Evolutionary conservation across 2,113 vertebrate species (phyloP), one percentile per base, ranked within the genome.

Genomic region (Lanius ludovicianus): DNA sequence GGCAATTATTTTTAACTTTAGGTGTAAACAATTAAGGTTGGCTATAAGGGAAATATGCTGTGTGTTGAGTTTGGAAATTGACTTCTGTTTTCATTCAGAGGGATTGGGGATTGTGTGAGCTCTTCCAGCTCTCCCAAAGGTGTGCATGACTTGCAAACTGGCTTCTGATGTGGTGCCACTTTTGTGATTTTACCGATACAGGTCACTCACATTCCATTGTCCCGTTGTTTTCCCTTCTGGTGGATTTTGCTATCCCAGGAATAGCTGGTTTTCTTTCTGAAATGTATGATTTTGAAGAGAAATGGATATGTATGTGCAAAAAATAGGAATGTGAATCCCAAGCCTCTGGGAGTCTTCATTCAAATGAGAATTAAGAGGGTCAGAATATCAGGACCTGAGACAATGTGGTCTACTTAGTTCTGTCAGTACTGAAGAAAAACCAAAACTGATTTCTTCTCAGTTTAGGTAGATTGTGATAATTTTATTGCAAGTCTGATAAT

Each of bases 281-380:
- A 87, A 37, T 39, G 23, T 24, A 15, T 55, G 13, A 19, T 78
- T 84, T 89, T 65, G 64, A 84, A 46, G 5, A 18, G 53, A 59
- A 74, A 74, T 93, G 74, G 94, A 20, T 80, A 56, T 56, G 25
- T 73, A 35, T 75, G 57, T 76, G 27, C 30, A 89, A 95, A 75
- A 74, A 82, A 8, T 11, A 79, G 44, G 39, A 83, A 78, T 79
- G 53, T 74, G 35, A 76, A 31, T 95, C 63, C 67, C 64, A 76
- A 97, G 46, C 37, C 56, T 87, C 60, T 79, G 24, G 28, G 59
- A 80, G 42, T 89, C 31, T 42, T 84, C 31, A 77, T 94, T 92
- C n/a, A 64, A 50, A 35, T 31, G 19, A 84, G 80, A 92, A 67
- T 74, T 70, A 24, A 46, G 77, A 78, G 7, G n/a, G 25, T 50